A percentile compares a stretch with the other conserved stretches of the same genome.
Conservation (phyloP, 2,797 vertebrate genomes). For the Melanotaenia parkinsoni region DNA sequence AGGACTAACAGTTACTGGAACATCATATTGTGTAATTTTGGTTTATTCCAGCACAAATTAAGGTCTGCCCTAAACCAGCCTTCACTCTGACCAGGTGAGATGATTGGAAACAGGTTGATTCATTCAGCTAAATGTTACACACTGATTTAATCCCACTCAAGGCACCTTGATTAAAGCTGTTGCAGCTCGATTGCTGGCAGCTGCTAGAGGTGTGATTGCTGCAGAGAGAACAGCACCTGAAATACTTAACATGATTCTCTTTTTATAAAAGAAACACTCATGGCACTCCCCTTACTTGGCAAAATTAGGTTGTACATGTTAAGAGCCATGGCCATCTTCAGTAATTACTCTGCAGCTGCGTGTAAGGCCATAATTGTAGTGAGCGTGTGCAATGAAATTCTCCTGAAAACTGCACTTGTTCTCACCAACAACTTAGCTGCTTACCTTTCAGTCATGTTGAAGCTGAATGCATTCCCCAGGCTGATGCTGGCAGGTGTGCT, state of each 20-base stretch:
- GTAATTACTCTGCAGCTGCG: conserved; percentile 27
- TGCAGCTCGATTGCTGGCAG: conserved; percentile 2
- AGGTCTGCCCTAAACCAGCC: neutral
- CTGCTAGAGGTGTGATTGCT: neutral
- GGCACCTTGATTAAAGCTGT: conserved; percentile 28
- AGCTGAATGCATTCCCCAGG: conserved; percentile 56
- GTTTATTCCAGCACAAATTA: conserved; percentile 7
- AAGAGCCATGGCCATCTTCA: conserved; percentile 11
- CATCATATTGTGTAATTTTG: neutral
- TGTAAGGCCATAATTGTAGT: conserved; percentile 35
- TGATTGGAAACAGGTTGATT: conserved; percentile 1
- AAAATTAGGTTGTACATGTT: conserved; percentile 25
- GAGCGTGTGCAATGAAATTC: conserved; percentile 47
- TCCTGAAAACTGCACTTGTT: conserved; percentile 52
- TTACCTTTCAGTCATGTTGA: conserved; percentile 57
- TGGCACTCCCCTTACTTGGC: neutral
- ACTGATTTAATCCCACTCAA: conserved; percentile 16
- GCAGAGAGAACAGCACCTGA: conserved; percentile 9
- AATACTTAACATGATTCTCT: neutral
- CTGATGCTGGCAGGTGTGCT: conserved; percentile 30
- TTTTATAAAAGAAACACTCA: neutral
- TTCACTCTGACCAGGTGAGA: neutral
- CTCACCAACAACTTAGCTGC: conserved; percentile 40
- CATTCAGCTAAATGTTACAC: neutral
- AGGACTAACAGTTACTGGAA: neutral